phyloP scores from a whole-genome alignment of 2,113 vertebrate genomes.

The Donacobius atricapilla region DNA sequence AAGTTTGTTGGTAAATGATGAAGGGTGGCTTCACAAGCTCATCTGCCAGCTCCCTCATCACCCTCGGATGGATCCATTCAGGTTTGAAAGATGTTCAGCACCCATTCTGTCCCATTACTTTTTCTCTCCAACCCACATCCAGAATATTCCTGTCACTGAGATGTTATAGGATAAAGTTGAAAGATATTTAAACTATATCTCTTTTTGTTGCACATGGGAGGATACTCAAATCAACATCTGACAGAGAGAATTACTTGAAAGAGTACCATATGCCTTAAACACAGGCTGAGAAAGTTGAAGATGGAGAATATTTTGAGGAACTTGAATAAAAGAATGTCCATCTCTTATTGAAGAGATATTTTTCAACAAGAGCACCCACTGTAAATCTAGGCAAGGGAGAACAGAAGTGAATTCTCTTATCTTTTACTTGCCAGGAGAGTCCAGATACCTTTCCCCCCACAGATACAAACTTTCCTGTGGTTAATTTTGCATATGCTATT shows the following conservation, averaged over 20 bases:
- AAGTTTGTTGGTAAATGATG: not conserved
- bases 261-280: not conserved
- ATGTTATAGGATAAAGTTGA: not conserved
- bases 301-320: not conserved
- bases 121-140: not conserved
- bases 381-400: not conserved
- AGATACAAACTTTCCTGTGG: not conserved
- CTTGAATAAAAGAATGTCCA: not conserved
- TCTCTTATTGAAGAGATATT: not conserved
- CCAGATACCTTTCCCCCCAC: not conserved
- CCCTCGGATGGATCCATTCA: not conserved
- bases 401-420: not conserved
- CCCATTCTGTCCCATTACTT: not conserved
- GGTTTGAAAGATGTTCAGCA: not conserved
- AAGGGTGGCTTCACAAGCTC: accelerated
- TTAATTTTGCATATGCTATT: not conserved
- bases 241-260: not conserved
- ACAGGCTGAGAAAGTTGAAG: not conserved
- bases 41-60: not conserved
- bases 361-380: not conserved
- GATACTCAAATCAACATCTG: not conserved
- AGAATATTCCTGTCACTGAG: not conserved
- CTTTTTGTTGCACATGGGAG: not conserved
- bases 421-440: not conserved
- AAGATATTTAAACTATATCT: not conserved